Evolutionary conservation across 2,888 invertebrate species (phyloP).

Genomic region (Aricia artaxerxes): DNA sequence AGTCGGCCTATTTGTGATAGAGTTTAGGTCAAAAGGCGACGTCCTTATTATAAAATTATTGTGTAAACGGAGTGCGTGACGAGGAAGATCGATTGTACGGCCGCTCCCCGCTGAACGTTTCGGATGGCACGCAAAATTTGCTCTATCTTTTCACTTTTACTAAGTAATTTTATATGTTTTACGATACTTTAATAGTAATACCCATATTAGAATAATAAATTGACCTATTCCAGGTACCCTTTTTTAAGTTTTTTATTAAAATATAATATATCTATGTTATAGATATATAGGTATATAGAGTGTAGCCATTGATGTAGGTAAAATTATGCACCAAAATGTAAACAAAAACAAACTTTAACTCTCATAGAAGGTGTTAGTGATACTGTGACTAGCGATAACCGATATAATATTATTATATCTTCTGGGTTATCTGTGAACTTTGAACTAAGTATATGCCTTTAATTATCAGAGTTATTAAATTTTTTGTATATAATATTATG

Average conservation of each 20-base stretch:
- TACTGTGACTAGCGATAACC: background rate
- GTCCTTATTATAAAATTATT: conserved; percentile 19
- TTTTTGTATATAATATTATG: too few species aligned
- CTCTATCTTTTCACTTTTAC: conserved; percentile 13
- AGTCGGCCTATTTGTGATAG: background rate
- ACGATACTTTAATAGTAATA: background rate
- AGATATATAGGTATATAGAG: too few species aligned
- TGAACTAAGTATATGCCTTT: background rate
- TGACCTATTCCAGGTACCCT: background rate
- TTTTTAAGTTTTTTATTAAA: background rate
- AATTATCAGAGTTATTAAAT: background rate
- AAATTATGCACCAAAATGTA: too few species aligned
- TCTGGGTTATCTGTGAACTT: background rate
- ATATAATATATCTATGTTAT: too few species aligned
- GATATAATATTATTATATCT: background rate
- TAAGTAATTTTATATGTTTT: conserved; percentile 18
- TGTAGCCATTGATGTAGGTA: too few species aligned
- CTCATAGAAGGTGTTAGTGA: background rate
- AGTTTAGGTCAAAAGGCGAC: conserved; percentile 4
- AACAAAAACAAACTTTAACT: too few species aligned
- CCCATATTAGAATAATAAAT: background rate
- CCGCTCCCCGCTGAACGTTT: conserved; percentile 39
- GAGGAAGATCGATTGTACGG: conserved; percentile 39
- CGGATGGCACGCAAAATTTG: conserved; percentile 39
- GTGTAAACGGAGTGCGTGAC: conserved; percentile 19